Percentiles rank a stretch among this genome's conserved stretches.
Evolutionary conservation across 2,113 vertebrate species (phyloP).

Genomic region (Eulemur rufifrons): DNA sequence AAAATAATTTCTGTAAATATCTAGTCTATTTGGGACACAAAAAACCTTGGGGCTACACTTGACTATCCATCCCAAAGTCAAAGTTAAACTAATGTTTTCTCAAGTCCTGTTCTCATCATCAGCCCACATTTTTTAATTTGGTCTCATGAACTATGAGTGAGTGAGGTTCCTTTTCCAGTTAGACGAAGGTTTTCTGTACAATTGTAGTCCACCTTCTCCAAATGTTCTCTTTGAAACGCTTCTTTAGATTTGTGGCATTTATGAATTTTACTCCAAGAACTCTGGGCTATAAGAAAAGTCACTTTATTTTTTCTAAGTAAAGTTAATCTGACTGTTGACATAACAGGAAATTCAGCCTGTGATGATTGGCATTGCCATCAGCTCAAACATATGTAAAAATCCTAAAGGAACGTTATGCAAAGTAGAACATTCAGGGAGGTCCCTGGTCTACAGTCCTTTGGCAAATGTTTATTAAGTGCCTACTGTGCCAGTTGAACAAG

Average conservation of each 20-base stretch:
- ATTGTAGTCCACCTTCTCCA: neutral
- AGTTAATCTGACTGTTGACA: neutral
- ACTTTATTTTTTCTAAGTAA: neutral
- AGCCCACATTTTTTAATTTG: neutral
- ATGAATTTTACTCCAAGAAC: neutral
- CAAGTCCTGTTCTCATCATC: neutral
- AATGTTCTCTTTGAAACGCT: constrained; percentile 33
- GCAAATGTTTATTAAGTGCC: neutral
- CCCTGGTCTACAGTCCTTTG: neutral
- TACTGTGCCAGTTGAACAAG: neutral
- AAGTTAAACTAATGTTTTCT: neutral
- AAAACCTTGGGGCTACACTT: neutral
- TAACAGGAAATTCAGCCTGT: neutral
- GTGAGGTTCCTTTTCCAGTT: neutral
- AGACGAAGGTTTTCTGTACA: neutral
- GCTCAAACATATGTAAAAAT: neutral
- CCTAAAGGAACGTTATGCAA: neutral
- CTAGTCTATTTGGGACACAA: neutral
- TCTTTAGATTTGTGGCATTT: neutral
- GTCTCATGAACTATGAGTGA: neutral
- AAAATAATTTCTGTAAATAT: neutral
- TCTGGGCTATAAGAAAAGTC: neutral
- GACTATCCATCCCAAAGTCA: neutral
- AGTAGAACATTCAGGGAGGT: neutral
- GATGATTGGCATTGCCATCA: neutral